Conservation (phyloP, 2,113 vertebrate species). For the Ahaetulla prasina region DNA sequence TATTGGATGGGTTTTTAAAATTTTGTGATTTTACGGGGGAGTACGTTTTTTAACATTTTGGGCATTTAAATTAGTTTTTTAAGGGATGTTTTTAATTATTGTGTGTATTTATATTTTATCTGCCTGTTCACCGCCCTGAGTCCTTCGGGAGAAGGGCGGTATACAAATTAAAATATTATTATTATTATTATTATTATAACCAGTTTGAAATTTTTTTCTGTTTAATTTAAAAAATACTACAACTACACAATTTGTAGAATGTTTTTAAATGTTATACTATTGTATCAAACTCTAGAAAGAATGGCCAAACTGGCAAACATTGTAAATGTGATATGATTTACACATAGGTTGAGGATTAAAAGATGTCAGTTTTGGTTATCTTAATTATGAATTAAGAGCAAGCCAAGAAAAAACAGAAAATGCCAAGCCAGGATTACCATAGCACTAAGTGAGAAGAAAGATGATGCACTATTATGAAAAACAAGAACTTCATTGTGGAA, state of each 20-base stretch:
- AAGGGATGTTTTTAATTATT: no score
- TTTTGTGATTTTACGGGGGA: no score
- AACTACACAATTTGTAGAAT: slow-evolving; percentile 14
- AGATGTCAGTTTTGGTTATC: background rate
- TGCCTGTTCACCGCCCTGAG: no score
- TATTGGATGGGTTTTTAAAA: no score
- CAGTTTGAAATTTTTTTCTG: slow-evolving; percentile 66
- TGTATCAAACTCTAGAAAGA: background rate
- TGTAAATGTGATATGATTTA: background rate
- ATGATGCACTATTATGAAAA: background rate
- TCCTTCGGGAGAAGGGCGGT: no score
- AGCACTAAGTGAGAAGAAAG: background rate
- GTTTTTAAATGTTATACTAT: slow-evolving; percentile 17
- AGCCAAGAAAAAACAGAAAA: background rate
- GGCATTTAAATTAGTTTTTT: no score
- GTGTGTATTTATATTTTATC: no score
- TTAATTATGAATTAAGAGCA: background rate
- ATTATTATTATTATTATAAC: no score
- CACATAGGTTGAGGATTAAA: background rate
- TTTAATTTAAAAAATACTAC: slow-evolving; percentile 55
- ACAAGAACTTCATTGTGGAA: background rate
- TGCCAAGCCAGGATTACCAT: background rate
- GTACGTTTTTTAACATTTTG: no score
- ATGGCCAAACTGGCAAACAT: background rate
- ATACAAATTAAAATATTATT: no score